Base-by-base conservation (phyloP, 2,888 invertebrate genomes). In the Catocala fraxini region DNA sequence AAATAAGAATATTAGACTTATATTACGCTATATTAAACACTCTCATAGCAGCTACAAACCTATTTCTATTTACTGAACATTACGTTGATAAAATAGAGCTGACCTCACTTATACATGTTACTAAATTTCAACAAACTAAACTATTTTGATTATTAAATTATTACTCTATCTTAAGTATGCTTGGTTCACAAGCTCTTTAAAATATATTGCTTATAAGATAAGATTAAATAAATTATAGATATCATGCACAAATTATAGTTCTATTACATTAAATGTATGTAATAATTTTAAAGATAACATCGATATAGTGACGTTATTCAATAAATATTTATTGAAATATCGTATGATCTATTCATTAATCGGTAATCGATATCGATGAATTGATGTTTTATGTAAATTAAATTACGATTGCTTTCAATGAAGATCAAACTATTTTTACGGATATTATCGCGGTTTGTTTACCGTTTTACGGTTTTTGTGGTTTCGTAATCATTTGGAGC, bases 171-270 rank as follows among this genome's bases (percentile, higher is more conserved):
- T 25, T n/a, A 15, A 56, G 25, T 39, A 41, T 5, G 15, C 10
- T 56, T 43, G 12, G 13, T 51, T 57, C 43, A 51, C 43, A 35
- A 57, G 35, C 43, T 33, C 9, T 12, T 10, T n/a, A 59, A 11
- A 52, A 53, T 48, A 51, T 33, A 59, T 59, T 33, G 48, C 52
- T 13, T 48, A 34, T 11, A 13, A 54, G 54, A 59, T 59, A 59
- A 59, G 15, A 34, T 49, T 35, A 58, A 48, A 52, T 47, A 34
- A 52, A 54, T 54, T 54, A 54, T 43, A 12, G 41, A 11, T 53
- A 41, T 52, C 7, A 42, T 13, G 15, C 51, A 57, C 51, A 57
- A 57, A 45, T 57, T 51, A 52, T 43, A 45, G 47, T 58, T 58
- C 35, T 41, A 39, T 58, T 46, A 25, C 15, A 57, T 57, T 56